Evolutionary conservation across 2,797 vertebrate species (phyloP), one percentile per base, ranked within the genome.

Genomic region (Orestias chungarensis): DNA sequence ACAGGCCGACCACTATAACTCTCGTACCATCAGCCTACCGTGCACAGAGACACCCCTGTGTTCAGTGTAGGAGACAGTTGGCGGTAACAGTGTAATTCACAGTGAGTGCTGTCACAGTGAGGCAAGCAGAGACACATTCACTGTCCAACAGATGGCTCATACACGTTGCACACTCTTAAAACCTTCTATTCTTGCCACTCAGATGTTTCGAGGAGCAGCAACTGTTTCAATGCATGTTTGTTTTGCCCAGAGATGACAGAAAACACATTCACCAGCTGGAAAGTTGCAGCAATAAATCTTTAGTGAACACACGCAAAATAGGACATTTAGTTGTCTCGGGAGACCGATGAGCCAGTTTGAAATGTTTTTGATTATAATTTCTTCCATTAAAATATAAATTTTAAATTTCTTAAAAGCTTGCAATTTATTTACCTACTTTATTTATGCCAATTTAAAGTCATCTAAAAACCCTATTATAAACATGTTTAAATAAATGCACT

Each of bases 121-220:
- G 87, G 82, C 70, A 73, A 88, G 88, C 89, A 89, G 89, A 89
- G 83, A 40, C 84, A 87, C 87, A 86, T 87, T 91, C 88, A 87
- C 84, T 89, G 89, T 82, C 68, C 55, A 85, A 84, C 89, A 91
- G 88, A 90, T 90, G 89, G 87, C 84, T 82, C 67, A 75, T 86
- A 73, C 79, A 87, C 11, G 82, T 83, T 80, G 81, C 83, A 9
- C 55, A 80, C 80, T 33, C 81, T 84, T 75, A 82, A 82, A 80
- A 84, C 79, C 82, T 72, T 76, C 76, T 75, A 79, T 82, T 86
- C 80, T 83, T 79, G 52, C n/a, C 88, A 82, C 81, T 86, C 79
- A 74, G 85, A 82, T 78, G 43, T 65, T 82, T 89, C 68, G 64
- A 91, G 86, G 86, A 82, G 85, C 75, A 68, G 75, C 68, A 64